Percentiles rank a stretch among this genome's conserved stretches.
These are phyloP conservation scores for Dynastes grantii DNA, from an alignment of 2,888 invertebrate genomes.

Conservation along the genomic window DNA sequence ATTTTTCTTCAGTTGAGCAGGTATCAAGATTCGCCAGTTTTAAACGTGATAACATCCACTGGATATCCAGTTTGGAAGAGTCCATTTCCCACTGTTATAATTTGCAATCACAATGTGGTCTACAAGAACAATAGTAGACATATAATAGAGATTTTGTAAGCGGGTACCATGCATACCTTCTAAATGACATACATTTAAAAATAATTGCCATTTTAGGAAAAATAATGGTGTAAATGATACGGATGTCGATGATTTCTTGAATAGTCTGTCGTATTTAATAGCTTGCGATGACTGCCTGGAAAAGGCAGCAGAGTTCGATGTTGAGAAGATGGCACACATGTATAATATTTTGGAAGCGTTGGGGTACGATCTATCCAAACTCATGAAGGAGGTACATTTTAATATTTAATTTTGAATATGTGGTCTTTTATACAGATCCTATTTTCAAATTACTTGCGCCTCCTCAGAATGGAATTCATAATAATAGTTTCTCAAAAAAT, in stretches of 20 bases:
- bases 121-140: conserved; percentile 56
- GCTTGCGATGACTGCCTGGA: conserved; percentile 39
- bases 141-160: conserved; percentile 54
- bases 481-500: no score
- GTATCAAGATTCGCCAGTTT: conserved; percentile 47
- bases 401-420: background rate
- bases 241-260: conserved; percentile 46
- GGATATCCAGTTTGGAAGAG: conserved; percentile 63
- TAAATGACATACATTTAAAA: background rate
- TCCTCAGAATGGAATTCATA: no score
- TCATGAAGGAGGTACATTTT: conserved; percentile 50
- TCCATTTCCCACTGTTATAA: conserved; percentile 64
- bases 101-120: conserved; percentile 66
- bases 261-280: conserved; percentile 32
- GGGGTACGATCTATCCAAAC: conserved; percentile 41
- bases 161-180: background rate
- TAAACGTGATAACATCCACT: conserved; percentile 62
- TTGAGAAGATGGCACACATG: conserved; percentile 22
- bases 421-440: no score
- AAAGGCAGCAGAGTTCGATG: conserved; percentile 7
- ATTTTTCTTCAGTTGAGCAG: conserved; percentile 53
- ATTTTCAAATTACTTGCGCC: no score
- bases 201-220: conserved; percentile 14
- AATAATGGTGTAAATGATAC: conserved; percentile 19
- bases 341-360: conserved; percentile 35